Percentiles rank a stretch among this genome's conserved stretches.
phyloP scores from a whole-genome alignment of 2,113 vertebrate species.

The Spea multiplicata region DNA sequence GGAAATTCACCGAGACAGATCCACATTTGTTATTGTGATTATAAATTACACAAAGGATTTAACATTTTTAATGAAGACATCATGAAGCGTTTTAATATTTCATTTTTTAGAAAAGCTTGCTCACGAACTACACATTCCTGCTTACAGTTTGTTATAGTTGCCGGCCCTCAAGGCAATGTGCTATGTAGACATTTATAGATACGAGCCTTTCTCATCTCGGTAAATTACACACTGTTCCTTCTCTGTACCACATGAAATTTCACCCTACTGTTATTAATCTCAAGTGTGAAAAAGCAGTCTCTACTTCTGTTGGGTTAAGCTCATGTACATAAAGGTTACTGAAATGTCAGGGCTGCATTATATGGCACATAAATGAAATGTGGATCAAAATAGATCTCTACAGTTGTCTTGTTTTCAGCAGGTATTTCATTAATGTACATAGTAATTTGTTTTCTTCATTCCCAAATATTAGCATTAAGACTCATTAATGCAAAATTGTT shows the following conservation, averaged over 20 bases:
- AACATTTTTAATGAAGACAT: too few species aligned
- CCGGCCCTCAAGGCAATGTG: slow-evolving; percentile 25
- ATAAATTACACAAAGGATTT: too few species aligned
- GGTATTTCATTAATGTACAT: too few species aligned
- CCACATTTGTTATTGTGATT: too few species aligned
- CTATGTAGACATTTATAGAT: slow-evolving; percentile 22
- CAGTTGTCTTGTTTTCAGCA: too few species aligned
- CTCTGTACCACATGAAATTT: slow-evolving; percentile 24
- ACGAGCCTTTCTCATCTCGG: slow-evolving; percentile 36
- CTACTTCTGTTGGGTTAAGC: slow-evolving; percentile 31
- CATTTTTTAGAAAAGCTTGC: slow-evolving; percentile 19
- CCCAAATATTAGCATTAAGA: too few species aligned
- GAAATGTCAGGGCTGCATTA: slow-evolving; percentile 30
- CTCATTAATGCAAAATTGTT: too few species aligned
- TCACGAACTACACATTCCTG: slow-evolving; percentile 1
- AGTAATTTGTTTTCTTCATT: too few species aligned
- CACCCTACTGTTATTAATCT: slow-evolving; percentile 32
- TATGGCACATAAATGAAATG: slow-evolving; percentile 13
- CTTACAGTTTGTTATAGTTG: not conserved
- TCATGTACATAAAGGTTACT: slow-evolving; percentile 30
- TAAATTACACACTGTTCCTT: slow-evolving; percentile 33
- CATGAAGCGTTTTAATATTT: not conserved
- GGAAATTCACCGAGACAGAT: too few species aligned
- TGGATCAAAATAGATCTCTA: not conserved
- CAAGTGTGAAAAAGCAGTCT: slow-evolving; percentile 14